Conservation (phyloP, 2,113 vertebrate species). For the Athene noctua region DNA sequence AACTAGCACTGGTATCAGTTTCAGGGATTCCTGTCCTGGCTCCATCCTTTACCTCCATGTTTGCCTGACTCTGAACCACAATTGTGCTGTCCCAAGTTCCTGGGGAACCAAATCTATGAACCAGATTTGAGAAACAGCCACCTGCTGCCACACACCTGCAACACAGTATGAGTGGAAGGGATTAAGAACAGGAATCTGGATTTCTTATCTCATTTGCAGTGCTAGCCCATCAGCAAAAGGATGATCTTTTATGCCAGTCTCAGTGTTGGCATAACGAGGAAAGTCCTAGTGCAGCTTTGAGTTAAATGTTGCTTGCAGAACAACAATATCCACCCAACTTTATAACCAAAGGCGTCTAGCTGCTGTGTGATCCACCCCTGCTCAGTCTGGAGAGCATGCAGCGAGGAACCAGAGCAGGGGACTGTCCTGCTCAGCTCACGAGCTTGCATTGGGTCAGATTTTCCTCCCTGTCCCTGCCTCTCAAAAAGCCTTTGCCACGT, state of each 20-base stretch:
- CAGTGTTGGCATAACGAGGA: neutral
- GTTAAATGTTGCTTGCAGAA: neutral
- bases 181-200: neutral
- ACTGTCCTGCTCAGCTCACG: neutral
- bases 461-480: neutral
- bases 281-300: neutral
- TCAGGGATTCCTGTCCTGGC: neutral
- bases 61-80: neutral
- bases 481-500: neutral
- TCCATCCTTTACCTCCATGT: neutral
- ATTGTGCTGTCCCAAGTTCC: neutral
- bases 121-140: neutral
- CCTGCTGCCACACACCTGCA: neutral
- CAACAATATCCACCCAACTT: neutral
- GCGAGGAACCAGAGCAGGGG: neutral
- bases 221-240: neutral
- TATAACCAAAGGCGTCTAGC: neutral
- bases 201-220: neutral
- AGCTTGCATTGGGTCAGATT: neutral
- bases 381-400: rapidly evolving
- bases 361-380: neutral
- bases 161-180: neutral
- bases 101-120: neutral
- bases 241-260: neutral
- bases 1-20: neutral